phyloP scores from a whole-genome alignment of 2,888 invertebrate genomes.

The Eupithecia exiguata region DNA sequence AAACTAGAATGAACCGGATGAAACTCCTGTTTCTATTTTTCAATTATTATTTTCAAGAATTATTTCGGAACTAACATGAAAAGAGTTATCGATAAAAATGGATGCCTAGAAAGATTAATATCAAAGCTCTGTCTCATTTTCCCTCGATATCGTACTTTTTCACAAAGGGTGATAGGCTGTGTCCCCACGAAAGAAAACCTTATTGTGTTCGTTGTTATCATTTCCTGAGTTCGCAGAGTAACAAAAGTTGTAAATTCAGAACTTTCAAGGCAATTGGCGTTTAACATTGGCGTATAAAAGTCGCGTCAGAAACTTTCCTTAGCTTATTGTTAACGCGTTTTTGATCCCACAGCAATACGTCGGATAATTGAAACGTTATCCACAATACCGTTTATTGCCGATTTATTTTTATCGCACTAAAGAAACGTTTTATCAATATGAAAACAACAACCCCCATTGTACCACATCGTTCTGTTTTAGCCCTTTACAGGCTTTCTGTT shows the following conservation, averaged over 20 bases:
- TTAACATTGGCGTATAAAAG: background rate
- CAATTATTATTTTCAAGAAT: background rate
- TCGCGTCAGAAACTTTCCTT: constrained; percentile 17
- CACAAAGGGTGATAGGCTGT: too few species aligned
- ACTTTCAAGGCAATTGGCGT: background rate
- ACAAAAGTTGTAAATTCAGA: background rate
- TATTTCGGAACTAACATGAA: background rate
- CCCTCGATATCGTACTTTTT: too few species aligned
- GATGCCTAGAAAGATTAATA: background rate
- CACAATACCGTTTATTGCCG: constrained; percentile 35
- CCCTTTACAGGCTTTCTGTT: background rate
- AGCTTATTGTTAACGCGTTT: constrained; percentile 36
- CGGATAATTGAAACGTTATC: constrained; percentile 34
- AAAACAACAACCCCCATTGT: background rate
- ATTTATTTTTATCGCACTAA: constrained; percentile 43
- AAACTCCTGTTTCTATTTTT: background rate
- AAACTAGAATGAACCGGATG: background rate
- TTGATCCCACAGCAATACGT: constrained; percentile 38
- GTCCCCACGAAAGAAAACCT: too few species aligned
- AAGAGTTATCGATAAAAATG: background rate
- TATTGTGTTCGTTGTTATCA: too few species aligned
- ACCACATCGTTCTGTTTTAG: background rate
- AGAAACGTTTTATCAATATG: constrained; percentile 38
- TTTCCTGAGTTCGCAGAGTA: too few species aligned
- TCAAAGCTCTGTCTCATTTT: too few species aligned